phyloP scores from a whole-genome alignment of 2,113 vertebrate species.

The Dipodomys spectabilis region DNA sequence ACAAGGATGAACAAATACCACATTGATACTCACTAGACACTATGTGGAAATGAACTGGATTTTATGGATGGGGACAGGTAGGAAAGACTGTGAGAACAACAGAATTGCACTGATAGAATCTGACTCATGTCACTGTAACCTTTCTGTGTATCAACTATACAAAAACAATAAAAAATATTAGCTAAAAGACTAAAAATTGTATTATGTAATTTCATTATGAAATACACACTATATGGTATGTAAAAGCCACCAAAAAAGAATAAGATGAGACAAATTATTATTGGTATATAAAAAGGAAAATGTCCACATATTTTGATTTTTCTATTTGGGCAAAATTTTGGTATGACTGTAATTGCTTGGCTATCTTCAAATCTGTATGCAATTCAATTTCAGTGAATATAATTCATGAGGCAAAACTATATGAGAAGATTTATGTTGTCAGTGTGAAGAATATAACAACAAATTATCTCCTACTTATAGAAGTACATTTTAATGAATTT shows the following conservation, averaged over 20 bases:
- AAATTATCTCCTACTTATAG: neutral
- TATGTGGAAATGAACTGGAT: too few relatives aligned
- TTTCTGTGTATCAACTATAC: too few relatives aligned
- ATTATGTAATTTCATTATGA: neutral
- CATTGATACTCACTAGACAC: too few relatives aligned
- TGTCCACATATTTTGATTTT: neutral
- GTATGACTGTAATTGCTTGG: neutral
- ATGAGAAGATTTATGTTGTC: neutral
- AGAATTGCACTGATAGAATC: too few relatives aligned
- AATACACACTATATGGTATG: neutral
- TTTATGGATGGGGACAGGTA: too few relatives aligned
- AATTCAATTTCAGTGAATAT: neutral
- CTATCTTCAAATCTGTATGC: neutral
- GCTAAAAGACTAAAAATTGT: neutral
- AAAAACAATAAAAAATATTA: neutral
- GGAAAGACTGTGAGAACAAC: too few relatives aligned
- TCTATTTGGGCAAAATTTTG: neutral
- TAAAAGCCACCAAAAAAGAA: neutral
- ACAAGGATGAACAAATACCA: too few relatives aligned
- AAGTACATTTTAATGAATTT: constrained; percentile 2
- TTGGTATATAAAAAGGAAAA: neutral
- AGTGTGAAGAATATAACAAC: neutral
- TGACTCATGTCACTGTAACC: too few relatives aligned
- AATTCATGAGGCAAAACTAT: neutral
- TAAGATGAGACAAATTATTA: neutral